Evolutionary conservation across 2,888 invertebrate genomes (phyloP).

Genomic region (Morpho deidamia): DNA sequence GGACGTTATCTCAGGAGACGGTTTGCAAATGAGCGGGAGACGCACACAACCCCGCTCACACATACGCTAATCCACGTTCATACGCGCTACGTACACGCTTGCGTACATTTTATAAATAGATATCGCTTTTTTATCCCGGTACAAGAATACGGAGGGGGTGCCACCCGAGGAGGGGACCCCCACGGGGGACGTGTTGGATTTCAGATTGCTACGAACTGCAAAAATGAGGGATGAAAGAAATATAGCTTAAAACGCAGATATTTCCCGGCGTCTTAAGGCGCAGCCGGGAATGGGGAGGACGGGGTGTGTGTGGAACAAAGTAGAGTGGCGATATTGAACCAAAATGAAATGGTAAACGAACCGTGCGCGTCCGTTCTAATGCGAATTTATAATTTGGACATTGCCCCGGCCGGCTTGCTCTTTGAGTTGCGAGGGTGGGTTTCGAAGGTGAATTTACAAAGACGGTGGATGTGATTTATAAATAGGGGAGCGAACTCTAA

Average conservation of each 20-base stretch:
- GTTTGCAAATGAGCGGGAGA: conserved; percentile 76
- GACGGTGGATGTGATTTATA: conserved; percentile 70
- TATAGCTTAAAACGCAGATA: conserved; percentile 80
- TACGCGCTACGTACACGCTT: conserved; percentile 61
- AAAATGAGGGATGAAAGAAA: conserved; percentile 81
- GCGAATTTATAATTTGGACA: conserved; percentile 79
- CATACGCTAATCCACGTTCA: conserved; percentile 62
- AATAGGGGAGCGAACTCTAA: conserved; percentile 44
- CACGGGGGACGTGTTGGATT: conserved; percentile 78
- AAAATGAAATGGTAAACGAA: conserved; percentile 79
- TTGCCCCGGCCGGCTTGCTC: conserved; percentile 67
- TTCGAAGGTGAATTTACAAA: conserved; percentile 64
- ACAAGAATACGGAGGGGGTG: conserved; percentile 70
- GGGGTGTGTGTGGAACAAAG: conserved; percentile 77
- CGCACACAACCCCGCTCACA: too few species aligned
- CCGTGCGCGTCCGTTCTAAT: conserved; percentile 78
- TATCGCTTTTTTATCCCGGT: conserved; percentile 78
- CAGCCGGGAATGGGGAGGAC: conserved; percentile 44
- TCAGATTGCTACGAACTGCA: conserved; percentile 80
- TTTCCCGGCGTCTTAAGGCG: conserved; percentile 77
- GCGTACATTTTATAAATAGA: conserved; percentile 78
- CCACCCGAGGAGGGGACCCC: conserved; percentile 65
- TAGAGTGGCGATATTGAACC: conserved; percentile 78
- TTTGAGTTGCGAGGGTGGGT: conserved; percentile 66
- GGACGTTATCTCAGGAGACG: conserved; percentile 77